Evolutionary conservation across 1,140 invertebrate species (phyloP).

Genomic region (Ganaspis sp.): DNA sequence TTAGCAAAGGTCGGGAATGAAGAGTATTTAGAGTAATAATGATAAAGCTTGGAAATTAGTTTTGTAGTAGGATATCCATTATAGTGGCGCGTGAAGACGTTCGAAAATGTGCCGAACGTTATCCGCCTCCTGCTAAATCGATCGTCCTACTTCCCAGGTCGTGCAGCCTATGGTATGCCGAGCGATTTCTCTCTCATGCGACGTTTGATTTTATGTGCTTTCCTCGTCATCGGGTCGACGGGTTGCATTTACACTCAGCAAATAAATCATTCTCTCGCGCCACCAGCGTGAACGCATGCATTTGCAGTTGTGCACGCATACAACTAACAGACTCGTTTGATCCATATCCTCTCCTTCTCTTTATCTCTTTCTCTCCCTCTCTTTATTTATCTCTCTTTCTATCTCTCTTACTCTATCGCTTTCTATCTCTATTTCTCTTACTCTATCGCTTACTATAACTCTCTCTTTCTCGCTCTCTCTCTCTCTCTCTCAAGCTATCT

Average conservation of each 20-base stretch:
- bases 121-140: conserved; percentile 7
- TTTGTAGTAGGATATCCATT: background rate
- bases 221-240: conserved; percentile 25
- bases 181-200: conserved; percentile 28
- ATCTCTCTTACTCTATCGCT: conserved; percentile 41
- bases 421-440: conserved; percentile 31
- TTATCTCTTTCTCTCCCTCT: background rate
- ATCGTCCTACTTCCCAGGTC: conserved; percentile 21
- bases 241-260: conserved; percentile 26
- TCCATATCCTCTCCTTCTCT: background rate
- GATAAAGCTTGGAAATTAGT: background rate
- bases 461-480: background rate
- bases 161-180: conserved; percentile 10
- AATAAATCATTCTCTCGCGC: conserved; percentile 31
- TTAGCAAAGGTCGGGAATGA: background rate
- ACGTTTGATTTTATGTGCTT: conserved; percentile 23
- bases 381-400: conserved; percentile 41
- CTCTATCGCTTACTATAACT: too few species aligned
- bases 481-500: conserved; percentile 27
- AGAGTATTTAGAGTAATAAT: background rate
- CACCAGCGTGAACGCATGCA: conserved; percentile 13
- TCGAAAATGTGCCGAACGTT: background rate
- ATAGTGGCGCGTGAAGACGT: background rate
- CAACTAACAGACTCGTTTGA: conserved; percentile 11
- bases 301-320: conserved; percentile 18